Base-by-base conservation (phyloP, 1,140 invertebrate species). In the Cyphomyrmex costatus region DNA sequence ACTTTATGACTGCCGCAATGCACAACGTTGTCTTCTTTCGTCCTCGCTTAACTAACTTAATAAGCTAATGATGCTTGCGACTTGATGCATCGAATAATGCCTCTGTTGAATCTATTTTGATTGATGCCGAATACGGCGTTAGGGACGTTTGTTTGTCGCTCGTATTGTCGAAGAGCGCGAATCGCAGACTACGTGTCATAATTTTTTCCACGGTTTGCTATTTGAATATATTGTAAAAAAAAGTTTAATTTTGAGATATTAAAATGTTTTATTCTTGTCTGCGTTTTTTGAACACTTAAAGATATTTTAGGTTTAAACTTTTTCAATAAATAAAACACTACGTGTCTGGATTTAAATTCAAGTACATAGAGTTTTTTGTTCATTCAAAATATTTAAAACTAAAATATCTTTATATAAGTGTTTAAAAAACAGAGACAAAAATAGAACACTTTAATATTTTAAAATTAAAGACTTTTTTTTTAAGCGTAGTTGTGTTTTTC, bases 31-130 rank as follows among this genome's bases (percentile, higher is more conserved):
- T 27, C 82, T 88, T 91, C 89, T 90, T 91, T 91, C 74, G 88
- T 88, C 70, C 60, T 73, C 86, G 73, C 87, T 91, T 86, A 90
- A 91, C 83, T 21, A 77, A 91, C 89, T 90, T 90, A 85, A 90
- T 90, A 86, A 90, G 86, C 68, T 90, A 91, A 91, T 90, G 86
- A 74, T 85, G 80, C 30, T 58, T 42, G 14, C 60, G 51, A 49
- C 21, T 7, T 60, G 42, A 63, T 73, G 58, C 73, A 88, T 65
- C 71, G 86, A 42, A 86, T 87, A 74, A 61, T 79, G 78, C 70
- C 56, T 56, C 58, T 21, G 82, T 89, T 46, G 71, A 80, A 85
- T 78, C 42, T 71, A 65, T 77, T 88, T 89, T 61, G 79, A 51
- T 73, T 71, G 60, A 49, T 49, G 56, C 16, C 66, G 19, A 82